Percentiles rank a stretch among this genome's conserved stretches.
Evolutionary conservation across 2,888 invertebrate species (phyloP).

Genomic region (Ichneumon xanthorius): DNA sequence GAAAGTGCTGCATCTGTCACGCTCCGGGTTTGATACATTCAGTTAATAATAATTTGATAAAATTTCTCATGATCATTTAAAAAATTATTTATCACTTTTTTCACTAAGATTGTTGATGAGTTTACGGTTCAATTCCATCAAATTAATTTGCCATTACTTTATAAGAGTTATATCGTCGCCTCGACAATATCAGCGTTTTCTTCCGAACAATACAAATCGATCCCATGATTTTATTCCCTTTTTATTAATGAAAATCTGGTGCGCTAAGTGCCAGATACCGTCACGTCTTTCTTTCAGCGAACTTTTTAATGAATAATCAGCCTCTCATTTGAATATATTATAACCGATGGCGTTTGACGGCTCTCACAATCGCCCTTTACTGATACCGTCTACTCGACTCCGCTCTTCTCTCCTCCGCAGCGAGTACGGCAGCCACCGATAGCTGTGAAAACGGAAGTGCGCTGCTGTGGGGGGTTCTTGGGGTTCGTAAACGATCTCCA

Average conservation of each 20-base stretch:
- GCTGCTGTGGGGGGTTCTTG: conserved; percentile 63
- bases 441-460: conserved; percentile 78
- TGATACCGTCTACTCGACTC: conserved; percentile 34
- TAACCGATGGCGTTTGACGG: conserved; percentile 84
- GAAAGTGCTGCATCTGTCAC: not conserved
- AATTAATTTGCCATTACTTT: not conserved
- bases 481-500: conserved; percentile 67
- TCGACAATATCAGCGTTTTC: not conserved
- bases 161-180: not conserved
- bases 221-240: conserved; percentile 25
- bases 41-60: not conserved
- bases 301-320: conserved; percentile 84
- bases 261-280: conserved; percentile 25
- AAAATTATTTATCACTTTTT: not conserved
- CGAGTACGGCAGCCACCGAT: conserved; percentile 29
- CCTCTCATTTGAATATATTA: conserved; percentile 84
- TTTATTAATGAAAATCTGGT: conserved; percentile 16
- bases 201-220: conserved; percentile 29
- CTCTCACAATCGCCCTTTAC: conserved; percentile 56
- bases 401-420: conserved; percentile 11
- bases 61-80: not conserved
- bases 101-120: not conserved
- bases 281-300: conserved; percentile 68
- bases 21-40: not conserved
- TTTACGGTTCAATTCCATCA: not conserved